Percentiles rank a stretch among this genome's conserved stretches.
Conservation (phyloP, 2,888 invertebrate species). For the Trissolcus brochymenae region DNA sequence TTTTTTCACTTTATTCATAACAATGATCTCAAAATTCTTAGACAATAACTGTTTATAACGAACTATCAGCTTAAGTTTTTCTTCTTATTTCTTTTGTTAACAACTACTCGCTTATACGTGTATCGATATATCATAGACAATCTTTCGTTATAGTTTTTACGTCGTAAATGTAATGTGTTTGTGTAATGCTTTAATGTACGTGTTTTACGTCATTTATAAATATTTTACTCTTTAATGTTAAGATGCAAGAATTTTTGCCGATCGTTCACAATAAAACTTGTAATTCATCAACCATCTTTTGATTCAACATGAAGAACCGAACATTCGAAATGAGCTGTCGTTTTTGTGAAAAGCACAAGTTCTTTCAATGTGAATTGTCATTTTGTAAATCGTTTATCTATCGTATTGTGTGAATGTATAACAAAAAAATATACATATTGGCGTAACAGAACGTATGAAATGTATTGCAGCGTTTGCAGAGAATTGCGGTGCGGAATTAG, state of each 20-base stretch:
- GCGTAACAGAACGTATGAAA: constrained; percentile 1
- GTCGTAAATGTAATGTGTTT: constrained; percentile 32
- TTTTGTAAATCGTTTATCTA: too few species aligned
- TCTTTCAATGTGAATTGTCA: too few species aligned
- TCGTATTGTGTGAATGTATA: too few species aligned
- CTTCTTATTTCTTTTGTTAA: constrained; percentile 56
- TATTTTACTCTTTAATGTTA: constrained; percentile 18
- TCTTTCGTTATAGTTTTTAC: constrained; percentile 55
- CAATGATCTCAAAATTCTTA: constrained; percentile 54
- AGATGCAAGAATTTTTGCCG: constrained; percentile 26
- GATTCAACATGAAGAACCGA: constrained; percentile 4
- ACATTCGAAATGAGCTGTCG: constrained; percentile 1
- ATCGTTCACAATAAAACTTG: constrained; percentile 24
- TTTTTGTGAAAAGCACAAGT: too few species aligned
- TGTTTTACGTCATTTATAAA: constrained; percentile 7
- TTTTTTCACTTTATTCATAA: constrained; percentile 53
- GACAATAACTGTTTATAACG: constrained; percentile 53
- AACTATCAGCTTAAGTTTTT: constrained; percentile 63
- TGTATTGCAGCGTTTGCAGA: constrained; percentile 28
- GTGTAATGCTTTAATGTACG: constrained; percentile 13
- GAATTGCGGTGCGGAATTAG: constrained; percentile 39
- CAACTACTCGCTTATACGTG: constrained; percentile 54
- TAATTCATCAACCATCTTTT: constrained; percentile 15
- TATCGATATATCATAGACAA: constrained; percentile 52
- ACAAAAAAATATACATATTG: background rate